Conservation (phyloP, 2,113 vertebrate species). For the Tragelaphus strepsiceros region DNA sequence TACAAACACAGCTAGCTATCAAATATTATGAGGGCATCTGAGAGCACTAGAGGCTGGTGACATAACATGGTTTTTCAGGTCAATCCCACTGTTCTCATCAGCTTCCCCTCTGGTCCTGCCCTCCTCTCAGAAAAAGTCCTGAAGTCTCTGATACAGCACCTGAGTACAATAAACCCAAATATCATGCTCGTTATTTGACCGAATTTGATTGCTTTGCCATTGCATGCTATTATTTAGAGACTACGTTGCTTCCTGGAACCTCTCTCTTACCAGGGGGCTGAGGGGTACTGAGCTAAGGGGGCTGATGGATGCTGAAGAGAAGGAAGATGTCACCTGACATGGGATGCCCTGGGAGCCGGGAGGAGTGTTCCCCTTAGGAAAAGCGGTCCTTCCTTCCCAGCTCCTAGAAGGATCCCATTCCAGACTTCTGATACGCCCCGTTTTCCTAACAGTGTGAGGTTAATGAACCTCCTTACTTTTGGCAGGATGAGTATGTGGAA, state of each 20-base stretch:
- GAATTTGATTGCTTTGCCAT: background rate
- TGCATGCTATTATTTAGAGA: background rate
- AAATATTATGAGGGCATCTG: background rate
- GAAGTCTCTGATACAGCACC: rapidly evolving
- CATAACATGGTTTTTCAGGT: background rate
- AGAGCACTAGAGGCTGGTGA: background rate
- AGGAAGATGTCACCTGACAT: background rate
- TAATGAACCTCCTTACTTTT: background rate
- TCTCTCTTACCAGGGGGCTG: background rate
- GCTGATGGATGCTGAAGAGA: background rate
- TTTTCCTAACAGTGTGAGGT: background rate
- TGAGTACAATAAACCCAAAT: background rate
- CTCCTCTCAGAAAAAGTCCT: background rate
- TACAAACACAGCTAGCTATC: background rate
- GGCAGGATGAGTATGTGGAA: background rate
- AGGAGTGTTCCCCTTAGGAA: background rate
- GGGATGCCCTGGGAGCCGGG: background rate
- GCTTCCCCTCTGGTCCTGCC: background rate
- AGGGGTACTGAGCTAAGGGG: background rate
- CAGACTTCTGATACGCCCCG: background rate
- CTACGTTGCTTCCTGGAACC: background rate
- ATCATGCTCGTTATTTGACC: background rate
- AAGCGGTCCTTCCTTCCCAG: background rate
- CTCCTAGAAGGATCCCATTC: background rate
- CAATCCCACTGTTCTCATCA: background rate